A percentile compares a stretch with the other conserved stretches of the same genome.
These are phyloP conservation scores for Ailurus styani DNA, from an alignment of 2,113 vertebrate species.

Conservation along the genomic window DNA sequence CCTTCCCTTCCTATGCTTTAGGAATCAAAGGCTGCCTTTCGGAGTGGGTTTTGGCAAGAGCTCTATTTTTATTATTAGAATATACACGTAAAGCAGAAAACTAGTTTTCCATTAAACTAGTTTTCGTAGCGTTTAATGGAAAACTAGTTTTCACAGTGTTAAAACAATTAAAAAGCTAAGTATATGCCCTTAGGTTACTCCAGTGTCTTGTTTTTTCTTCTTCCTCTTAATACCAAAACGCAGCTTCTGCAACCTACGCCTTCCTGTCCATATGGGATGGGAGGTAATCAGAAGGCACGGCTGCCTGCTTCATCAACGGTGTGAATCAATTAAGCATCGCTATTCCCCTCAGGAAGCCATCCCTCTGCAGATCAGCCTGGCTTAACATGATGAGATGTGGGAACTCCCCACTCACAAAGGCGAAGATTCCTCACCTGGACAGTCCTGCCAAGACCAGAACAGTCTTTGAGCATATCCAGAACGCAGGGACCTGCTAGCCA, in stretches of 20 bases:
- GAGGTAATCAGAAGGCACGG: not conserved
- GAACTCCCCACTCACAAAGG: not conserved
- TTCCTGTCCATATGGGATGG: not conserved
- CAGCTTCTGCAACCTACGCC: not conserved
- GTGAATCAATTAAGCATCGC: slow-evolving; percentile 31
- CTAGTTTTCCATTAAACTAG: not conserved
- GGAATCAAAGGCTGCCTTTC: not conserved
- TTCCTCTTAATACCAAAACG: not conserved
- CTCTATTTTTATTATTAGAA: slow-evolving; percentile 10
- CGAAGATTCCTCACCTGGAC: not conserved
- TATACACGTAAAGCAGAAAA: not conserved
- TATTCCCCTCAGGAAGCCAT: not conserved
- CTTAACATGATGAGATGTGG: not conserved
- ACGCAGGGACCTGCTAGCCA: not conserved
- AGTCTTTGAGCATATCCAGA: not conserved
- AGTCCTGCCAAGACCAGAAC: not conserved
- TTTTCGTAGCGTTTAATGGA: not conserved
- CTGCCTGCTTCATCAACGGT: not conserved
- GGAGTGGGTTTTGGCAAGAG: not conserved
- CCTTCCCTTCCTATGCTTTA: not conserved
- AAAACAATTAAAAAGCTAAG: not conserved
- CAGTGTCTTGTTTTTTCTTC: not conserved
- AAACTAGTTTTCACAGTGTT: not conserved
- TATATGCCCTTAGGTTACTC: not conserved
- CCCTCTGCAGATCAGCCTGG: not conserved